Base-by-base conservation (phyloP, 2,113 vertebrate species). In the Jacana jacana region DNA sequence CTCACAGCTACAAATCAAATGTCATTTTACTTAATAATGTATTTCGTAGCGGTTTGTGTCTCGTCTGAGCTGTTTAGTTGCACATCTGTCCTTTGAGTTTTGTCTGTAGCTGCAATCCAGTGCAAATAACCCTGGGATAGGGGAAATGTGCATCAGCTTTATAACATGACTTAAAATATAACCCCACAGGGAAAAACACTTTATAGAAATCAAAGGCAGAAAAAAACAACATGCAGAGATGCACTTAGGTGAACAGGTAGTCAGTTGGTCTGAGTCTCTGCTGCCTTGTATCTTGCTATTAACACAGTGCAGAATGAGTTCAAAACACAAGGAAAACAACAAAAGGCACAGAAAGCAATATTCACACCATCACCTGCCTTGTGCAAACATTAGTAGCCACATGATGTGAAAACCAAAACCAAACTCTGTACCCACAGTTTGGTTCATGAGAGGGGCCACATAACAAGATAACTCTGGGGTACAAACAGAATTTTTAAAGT, bases 1-100 rank as follows among this genome's bases (percentile, higher is more conserved):
- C 96, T 97, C 97, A 95, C 92, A 95, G 96, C 91, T 95, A 96
- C 95, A 96, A 98, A 98, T 98, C 97, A 97, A 98, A 96, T 88
- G 95, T 84, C 95, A 94, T 97, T 98, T 97, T 92, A 91, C 86
- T 96, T 96, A 97, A 98, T 97, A 96, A 98, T 97, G 93, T 97
- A 96, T 96, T 97, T 97, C 4, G 6, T 94, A 94, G 96, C 51
- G 24, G 94, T 97, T 89, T 97, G 89, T 60, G 81, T 88, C 93
- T 97, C 77, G 1, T 97, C 86, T 78, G 77, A 72, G 85, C 88
- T 94, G 77, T 91, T 93, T 81, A 81, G 93, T 76, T 94, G 82
- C 83, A 91, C 88, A 42, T 72, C 86, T 82, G 31, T 57, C 61
- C 92, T 94, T 64, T 81, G 91, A 93, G 60, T 80, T 96, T 91